Conservation (phyloP, 2,888 invertebrate genomes). For the Omphaloscelis lunosa region DNA sequence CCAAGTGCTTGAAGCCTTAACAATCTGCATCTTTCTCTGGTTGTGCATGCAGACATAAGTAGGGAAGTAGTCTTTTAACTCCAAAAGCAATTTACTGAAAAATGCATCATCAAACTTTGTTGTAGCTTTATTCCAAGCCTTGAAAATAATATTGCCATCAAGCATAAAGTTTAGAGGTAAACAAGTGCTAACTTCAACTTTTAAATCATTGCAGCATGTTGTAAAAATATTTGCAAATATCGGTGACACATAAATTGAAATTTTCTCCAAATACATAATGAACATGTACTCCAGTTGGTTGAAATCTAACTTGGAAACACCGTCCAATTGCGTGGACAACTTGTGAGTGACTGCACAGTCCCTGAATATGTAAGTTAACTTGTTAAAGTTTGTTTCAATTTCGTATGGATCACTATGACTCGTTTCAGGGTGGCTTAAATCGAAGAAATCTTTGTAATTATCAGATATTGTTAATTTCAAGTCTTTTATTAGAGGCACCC, state of each 20-base stretch:
- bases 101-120: constrained; percentile 70
- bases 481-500: constrained; percentile 62
- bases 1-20: constrained; percentile 70
- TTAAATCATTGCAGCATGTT: constrained; percentile 67
- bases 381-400: constrained; percentile 60
- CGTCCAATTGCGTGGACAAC: constrained; percentile 65
- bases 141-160: constrained; percentile 75
- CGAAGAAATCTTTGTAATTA: constrained; percentile 69
- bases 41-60: constrained; percentile 74
- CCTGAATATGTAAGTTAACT: constrained; percentile 67
- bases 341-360: constrained; percentile 72
- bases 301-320: constrained; percentile 70
- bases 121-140: constrained; percentile 72
- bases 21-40: constrained; percentile 66
- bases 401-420: constrained; percentile 11
- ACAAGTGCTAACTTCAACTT: constrained; percentile 62
- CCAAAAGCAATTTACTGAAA: constrained; percentile 61
- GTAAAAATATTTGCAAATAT: constrained; percentile 67
- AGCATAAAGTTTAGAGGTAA: constrained; percentile 72
- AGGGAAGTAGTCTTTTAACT: constrained; percentile 74
- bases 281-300: constrained; percentile 73
- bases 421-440: constrained; percentile 46
- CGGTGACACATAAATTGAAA: constrained; percentile 73
- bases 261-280: constrained; percentile 74
- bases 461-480: constrained; percentile 73